Percentiles rank a stretch among this genome's conserved stretches.
Conservation (phyloP, 1,140 invertebrate genomes). For the Drosophila navojoa region DNA sequence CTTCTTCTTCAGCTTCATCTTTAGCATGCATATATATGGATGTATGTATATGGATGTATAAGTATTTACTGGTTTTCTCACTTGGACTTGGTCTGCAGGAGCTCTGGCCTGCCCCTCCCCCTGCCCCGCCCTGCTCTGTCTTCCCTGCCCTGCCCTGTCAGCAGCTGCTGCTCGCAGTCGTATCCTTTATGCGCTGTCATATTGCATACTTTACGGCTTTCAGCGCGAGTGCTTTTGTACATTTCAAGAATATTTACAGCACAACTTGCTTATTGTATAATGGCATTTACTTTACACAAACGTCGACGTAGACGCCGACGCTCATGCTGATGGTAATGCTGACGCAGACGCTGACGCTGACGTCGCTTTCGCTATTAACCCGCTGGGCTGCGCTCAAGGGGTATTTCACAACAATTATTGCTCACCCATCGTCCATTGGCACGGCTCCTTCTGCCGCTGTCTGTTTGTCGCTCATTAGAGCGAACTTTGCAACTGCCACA, state of each 20-base stretch:
- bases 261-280: conserved; percentile 72
- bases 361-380: conserved; percentile 12
- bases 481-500: conserved; percentile 40
- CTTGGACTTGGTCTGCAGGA: conserved; percentile 11
- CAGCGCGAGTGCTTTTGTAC: conserved; percentile 76
- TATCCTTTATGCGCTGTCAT: conserved; percentile 74
- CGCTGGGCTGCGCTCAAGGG: conserved; percentile 20
- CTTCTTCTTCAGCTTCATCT: neutral
- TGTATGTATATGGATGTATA: neutral
- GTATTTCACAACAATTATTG: conserved; percentile 61
- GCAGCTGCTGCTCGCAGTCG: conserved; percentile 10
- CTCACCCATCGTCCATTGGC: conserved; percentile 41
- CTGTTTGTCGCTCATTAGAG: conserved; percentile 60
- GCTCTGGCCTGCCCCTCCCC: too few relatives aligned
- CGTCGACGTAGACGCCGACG: conserved; percentile 12
- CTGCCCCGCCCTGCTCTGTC: too few relatives aligned
- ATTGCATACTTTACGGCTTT: conserved; percentile 76
- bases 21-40: neutral
- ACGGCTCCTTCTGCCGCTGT: neutral
- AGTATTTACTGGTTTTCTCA: conserved; percentile 18
- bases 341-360: neutral
- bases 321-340: neutral
- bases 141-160: too few relatives aligned
- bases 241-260: conserved; percentile 76
- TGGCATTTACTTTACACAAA: conserved; percentile 76